Conservation (phyloP, 2,113 vertebrate genomes). For the Columbina picui region DNA sequence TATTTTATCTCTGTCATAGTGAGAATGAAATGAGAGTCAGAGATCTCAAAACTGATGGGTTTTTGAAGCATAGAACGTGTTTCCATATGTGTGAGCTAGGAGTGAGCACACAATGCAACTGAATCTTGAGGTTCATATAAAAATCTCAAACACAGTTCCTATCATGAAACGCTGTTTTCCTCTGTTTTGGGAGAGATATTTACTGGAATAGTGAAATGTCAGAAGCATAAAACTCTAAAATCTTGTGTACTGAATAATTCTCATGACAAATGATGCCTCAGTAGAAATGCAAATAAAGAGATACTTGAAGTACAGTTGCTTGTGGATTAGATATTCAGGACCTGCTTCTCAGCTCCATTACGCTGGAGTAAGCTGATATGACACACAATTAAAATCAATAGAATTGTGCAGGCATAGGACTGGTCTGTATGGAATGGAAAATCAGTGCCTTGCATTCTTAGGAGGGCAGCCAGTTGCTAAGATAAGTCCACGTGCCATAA, state of each 20-base stretch:
- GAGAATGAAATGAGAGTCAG: not conserved
- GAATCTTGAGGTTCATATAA: not conserved
- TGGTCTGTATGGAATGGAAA: not conserved
- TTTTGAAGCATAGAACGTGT: not conserved
- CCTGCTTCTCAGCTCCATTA: not conserved
- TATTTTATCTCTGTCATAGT: not conserved
- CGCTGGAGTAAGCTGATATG: not conserved
- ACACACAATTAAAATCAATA: not conserved
- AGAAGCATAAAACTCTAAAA: not conserved
- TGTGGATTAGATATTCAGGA: not conserved
- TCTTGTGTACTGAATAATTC: not conserved
- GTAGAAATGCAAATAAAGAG: conserved; percentile 24
- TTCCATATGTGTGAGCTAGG: not conserved
- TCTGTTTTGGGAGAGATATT: not conserved
- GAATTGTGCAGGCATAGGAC: not conserved
- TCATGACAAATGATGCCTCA: not conserved
- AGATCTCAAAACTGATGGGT: not conserved
- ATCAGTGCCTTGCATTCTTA: not conserved
- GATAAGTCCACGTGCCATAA: not conserved
- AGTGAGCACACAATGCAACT: not conserved
- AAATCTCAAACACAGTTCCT: not conserved
- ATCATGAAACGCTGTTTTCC: not conserved
- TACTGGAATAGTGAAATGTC: not conserved
- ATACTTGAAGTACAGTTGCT: not conserved
- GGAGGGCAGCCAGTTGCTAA: not conserved